Evolutionary conservation across 2,888 invertebrate species (phyloP).

Genomic region (Morpho helenor): DNA sequence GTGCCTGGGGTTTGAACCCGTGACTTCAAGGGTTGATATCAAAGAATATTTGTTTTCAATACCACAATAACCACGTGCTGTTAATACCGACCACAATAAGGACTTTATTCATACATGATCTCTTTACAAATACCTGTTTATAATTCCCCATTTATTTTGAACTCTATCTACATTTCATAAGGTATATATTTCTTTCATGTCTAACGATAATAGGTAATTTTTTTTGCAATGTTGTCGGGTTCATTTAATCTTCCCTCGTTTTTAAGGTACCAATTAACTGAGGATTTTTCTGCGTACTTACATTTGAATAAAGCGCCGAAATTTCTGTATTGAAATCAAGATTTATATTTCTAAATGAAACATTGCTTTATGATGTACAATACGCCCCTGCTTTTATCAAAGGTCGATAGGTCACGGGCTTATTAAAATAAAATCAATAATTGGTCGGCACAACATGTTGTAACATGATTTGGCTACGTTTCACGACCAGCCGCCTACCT

Average conservation of each 20-base stretch:
- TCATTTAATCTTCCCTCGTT: conserved; percentile 27
- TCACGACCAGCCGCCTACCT: no score
- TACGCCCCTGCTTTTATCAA: no score
- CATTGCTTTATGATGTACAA: no score
- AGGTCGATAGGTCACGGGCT: no score
- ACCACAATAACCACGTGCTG: conserved; percentile 21
- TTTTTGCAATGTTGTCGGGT: conserved; percentile 12
- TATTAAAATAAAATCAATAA: no score
- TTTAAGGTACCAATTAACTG: conserved; percentile 43
- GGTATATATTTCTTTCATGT: background rate
- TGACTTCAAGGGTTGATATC: no score
- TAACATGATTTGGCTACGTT: no score
- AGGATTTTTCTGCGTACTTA: conserved; percentile 39
- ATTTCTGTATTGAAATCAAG: no score
- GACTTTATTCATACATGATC: background rate
- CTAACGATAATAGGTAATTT: conserved; percentile 5
- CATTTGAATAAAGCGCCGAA: conserved; percentile 21
- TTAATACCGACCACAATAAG: conserved; percentile 17
- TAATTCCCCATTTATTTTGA: conserved; percentile 5
- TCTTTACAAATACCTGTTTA: conserved; percentile 1
- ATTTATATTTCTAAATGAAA: no score
- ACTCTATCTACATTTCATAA: background rate
- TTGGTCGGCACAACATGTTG: no score
- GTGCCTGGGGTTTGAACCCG: no score
- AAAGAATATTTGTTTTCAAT: conserved; percentile 1